Conservation (phyloP, 2,113 vertebrate species). For the Muntiacus reevesi region DNA sequence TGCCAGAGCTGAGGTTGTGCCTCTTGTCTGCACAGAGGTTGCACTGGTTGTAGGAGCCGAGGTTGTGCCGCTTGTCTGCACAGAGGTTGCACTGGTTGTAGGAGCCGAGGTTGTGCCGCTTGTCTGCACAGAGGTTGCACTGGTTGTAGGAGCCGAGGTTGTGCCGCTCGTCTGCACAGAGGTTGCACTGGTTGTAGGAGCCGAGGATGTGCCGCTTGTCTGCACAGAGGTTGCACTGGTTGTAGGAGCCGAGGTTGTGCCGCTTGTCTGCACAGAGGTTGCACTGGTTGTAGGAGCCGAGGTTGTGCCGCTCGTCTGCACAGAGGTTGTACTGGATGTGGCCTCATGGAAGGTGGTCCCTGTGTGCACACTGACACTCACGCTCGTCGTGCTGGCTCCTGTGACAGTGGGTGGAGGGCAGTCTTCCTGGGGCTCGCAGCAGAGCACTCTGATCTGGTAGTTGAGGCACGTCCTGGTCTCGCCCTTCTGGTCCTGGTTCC, state of each 20-base stretch:
- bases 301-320: fast-evolving
- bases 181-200: fast-evolving
- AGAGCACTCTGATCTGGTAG: slow-evolving; percentile 65
- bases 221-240: fast-evolving
- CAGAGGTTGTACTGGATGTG: background rate
- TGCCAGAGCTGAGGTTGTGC: no score
- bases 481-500: slow-evolving; percentile 70
- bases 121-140: no score
- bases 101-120: no score
- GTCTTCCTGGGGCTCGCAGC: background rate
- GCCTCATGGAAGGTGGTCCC: background rate
- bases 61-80: no score
- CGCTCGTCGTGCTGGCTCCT: fast-evolving
- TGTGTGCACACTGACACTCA: background rate
- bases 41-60: no score
- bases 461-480: slow-evolving; percentile 63
- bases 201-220: fast-evolving
- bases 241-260: fast-evolving
- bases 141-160: no score
- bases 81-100: no score
- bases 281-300: no score
- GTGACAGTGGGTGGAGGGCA: fast-evolving
- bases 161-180: no score
- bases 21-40: no score
- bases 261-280: fast-evolving